phyloP scores from a whole-genome alignment of 2,797 vertebrate species.

The Sternarchorhynchus goeldii region DNA sequence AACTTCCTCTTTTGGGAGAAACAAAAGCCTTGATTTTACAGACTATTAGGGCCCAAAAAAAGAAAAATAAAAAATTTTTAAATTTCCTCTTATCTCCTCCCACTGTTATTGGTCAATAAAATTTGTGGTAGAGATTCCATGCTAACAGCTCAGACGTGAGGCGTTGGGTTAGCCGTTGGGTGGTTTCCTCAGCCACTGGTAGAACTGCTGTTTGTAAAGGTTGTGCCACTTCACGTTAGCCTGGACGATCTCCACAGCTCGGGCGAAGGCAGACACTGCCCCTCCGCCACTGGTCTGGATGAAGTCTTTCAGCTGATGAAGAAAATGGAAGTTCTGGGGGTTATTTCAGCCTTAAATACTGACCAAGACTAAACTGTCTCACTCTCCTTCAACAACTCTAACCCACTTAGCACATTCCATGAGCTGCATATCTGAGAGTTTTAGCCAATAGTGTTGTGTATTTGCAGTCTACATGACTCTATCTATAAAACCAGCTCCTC shows the following conservation, averaged over 20 bases:
- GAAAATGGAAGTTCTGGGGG: background rate
- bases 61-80: slow-evolving; percentile 2
- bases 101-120: slow-evolving; percentile 50
- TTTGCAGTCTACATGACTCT: background rate
- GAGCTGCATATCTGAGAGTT: background rate
- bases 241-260: slow-evolving; percentile 92
- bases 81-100: slow-evolving; percentile 18
- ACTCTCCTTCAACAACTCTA: background rate
- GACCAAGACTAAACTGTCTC: background rate
- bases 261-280: slow-evolving; percentile 83
- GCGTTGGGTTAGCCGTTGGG: slow-evolving; percentile 63
- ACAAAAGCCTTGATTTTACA: slow-evolving; percentile 58
- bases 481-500: slow-evolving; percentile 11
- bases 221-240: slow-evolving; percentile 93
- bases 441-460: slow-evolving; percentile 7
- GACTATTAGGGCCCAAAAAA: slow-evolving; percentile 25
- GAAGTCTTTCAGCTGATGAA: slow-evolving; percentile 87
- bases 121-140: slow-evolving; percentile 55
- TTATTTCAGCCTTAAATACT: background rate
- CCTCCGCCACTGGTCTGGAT: slow-evolving; percentile 83
- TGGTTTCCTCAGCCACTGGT: slow-evolving; percentile 87
- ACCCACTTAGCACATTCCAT: background rate
- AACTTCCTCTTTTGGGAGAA: slow-evolving; percentile 53
- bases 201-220: slow-evolving; percentile 89
- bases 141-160: slow-evolving; percentile 42